These are phyloP conservation scores for Sylvietta virens DNA, from an alignment of 2,113 vertebrate species.

Conservation along the genomic window DNA sequence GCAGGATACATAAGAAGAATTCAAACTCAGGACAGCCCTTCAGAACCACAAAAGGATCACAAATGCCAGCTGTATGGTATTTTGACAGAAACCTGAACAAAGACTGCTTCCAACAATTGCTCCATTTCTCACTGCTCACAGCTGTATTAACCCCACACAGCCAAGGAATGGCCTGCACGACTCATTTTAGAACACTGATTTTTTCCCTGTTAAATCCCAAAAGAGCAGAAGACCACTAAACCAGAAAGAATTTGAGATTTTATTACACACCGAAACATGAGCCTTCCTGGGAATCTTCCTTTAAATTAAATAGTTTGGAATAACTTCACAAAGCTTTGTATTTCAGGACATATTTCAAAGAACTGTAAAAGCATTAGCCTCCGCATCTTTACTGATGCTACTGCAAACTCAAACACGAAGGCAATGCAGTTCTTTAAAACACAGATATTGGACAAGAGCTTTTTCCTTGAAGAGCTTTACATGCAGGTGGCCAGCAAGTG, in stretches of 20 bases:
- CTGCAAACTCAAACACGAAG: neutral
- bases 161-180: neutral
- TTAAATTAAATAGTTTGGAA: neutral
- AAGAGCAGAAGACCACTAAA: constrained; percentile 7
- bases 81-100: neutral
- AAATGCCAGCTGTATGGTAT: neutral
- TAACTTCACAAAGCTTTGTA: neutral
- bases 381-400: neutral
- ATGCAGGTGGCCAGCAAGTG: neutral
- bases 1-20: neutral
- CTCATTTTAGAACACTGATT: neutral
- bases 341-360: neutral
- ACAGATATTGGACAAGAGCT: neutral
- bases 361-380: neutral
- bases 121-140: constrained; percentile 1
- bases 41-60: neutral
- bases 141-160: neutral
- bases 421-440: neutral
- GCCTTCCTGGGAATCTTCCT: neutral
- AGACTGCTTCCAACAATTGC: neutral
- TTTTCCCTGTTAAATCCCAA: neutral
- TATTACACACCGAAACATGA: neutral
- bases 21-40: neutral
- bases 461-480: neutral
- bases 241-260: neutral